Base-by-base conservation (phyloP, 2,797 vertebrate species). In the Schizopygopsis pylzovi region DNA sequence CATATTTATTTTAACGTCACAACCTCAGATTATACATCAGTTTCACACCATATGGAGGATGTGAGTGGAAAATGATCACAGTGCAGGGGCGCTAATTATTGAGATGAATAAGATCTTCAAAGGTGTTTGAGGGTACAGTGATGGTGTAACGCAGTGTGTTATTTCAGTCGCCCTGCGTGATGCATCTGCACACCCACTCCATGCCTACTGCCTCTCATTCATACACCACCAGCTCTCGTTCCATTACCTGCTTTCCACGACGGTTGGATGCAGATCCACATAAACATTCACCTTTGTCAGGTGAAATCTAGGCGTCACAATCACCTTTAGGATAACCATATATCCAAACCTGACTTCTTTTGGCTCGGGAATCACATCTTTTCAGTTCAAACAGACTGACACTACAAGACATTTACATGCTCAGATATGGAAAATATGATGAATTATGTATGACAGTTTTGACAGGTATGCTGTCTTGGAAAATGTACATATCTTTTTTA, bases 121-220 rank as follows among this genome's bases (percentile, higher is more conserved):
- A n/a, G 52, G 56, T 83, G 65, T 71, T 85, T 89, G 77, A 82
- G 79, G 71, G 83, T 70, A 52, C 12, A 16, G 41, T 41, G 90
- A 85, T 54, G n/a, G 1, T 56, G 7, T 54, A 43, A 65, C 75
- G 88, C 92, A 67, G 86, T 89, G 87, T 93, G 88, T 93, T 94
- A 91, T 93, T 93, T 91, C 54, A 90, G 87, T 86, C 86, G 45
- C 88, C 89, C 87, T 90, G 90, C 72, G 39, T 88, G 89, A 92
- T 93, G 91, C 88, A 93, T 92, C 94, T 89, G 87, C 91, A 92
- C 92, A 79, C 94, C 92, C 92, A 94, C 93, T 91, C 90, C 89
- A 93, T 93, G 87, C 93, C 93, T 88, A 93, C 91, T 12, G 87
- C 84, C 85, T 86, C 91, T 94, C 92, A 92, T 93, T 91, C 91